A percentile compares a stretch with the other conserved stretches of the same genome.
These are phyloP conservation scores for Rhyacophila evoluta DNA, from an alignment of 2,888 invertebrate genomes.

Conservation along the genomic window DNA sequence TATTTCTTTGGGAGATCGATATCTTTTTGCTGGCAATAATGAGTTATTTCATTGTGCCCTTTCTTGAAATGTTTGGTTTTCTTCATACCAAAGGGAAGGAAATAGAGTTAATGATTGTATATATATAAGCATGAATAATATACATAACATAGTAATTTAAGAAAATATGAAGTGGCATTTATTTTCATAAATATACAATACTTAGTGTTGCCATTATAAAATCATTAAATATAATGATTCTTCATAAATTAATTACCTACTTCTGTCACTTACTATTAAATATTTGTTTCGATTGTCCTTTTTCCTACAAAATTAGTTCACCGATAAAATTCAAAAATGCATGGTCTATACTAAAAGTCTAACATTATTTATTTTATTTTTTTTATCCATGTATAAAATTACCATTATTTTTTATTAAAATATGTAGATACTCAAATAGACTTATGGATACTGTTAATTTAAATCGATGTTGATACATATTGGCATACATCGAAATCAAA, in stretches of 20 bases:
- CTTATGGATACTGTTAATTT: too few species aligned
- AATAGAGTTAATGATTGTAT: slow-evolving; percentile 29
- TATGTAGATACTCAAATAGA: too few species aligned
- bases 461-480: too few species aligned
- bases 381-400: too few species aligned
- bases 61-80: slow-evolving; percentile 22
- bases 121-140: slow-evolving; percentile 37
- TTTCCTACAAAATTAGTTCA: not conserved
- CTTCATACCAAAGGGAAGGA: slow-evolving; percentile 24
- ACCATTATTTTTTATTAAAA: too few species aligned
- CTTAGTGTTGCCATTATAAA: slow-evolving; percentile 18
- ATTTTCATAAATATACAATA: slow-evolving; percentile 39
- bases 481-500: too few species aligned
- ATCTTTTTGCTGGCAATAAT: slow-evolving; percentile 1
- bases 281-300: not conserved
- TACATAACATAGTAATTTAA: slow-evolving; percentile 25
- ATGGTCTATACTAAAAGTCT: not conserved
- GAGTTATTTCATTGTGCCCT: not conserved
- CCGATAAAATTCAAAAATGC: not conserved
- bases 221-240: slow-evolving; percentile 13
- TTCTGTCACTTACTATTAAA: not conserved
- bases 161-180: slow-evolving; percentile 39
- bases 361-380: not conserved
- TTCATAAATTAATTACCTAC: not conserved
- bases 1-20: slow-evolving; percentile 6